These are phyloP conservation scores for Lithophane semibrunnea DNA, from an alignment of 2,888 invertebrate genomes.

Conservation along the genomic window DNA sequence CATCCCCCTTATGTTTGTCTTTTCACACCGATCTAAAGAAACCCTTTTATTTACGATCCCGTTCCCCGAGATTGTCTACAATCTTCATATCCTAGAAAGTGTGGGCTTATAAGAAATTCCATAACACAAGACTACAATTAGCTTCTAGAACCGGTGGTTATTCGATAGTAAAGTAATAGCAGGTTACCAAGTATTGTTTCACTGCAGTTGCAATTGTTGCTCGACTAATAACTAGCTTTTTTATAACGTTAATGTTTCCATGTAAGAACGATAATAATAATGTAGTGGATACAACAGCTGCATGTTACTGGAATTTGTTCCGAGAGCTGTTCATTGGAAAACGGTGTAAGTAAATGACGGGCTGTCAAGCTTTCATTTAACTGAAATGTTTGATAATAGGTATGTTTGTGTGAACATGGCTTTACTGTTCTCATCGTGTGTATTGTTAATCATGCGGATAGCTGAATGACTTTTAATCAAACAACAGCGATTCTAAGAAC, in stretches of 20 bases:
- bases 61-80: conserved; percentile 19
- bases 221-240: conserved; percentile 50
- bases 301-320: conserved; percentile 15
- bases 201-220: conserved; percentile 23
- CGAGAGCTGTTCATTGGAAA: conserved; percentile 1
- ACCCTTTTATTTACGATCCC: background rate
- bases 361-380: conserved; percentile 28
- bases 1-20: too few relatives aligned
- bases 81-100: conserved; percentile 28
- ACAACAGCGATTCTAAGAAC: background rate
- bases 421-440: conserved; percentile 2
- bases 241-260: conserved; percentile 37
- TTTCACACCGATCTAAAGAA: conserved; percentile 5
- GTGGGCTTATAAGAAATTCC: conserved; percentile 25
- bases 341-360: conserved; percentile 19
- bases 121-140: conserved; percentile 39
- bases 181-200: conserved; percentile 50
- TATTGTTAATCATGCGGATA: background rate
- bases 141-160: conserved; percentile 31
- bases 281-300: conserved; percentile 26
- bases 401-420: background rate
- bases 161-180: conserved; percentile 29
- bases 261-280: conserved; percentile 55
- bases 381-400: conserved; percentile 23
- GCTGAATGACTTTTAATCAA: background rate